Conservation (phyloP, 2,113 vertebrate genomes). For the Xenotilapia longispinis region DNA sequence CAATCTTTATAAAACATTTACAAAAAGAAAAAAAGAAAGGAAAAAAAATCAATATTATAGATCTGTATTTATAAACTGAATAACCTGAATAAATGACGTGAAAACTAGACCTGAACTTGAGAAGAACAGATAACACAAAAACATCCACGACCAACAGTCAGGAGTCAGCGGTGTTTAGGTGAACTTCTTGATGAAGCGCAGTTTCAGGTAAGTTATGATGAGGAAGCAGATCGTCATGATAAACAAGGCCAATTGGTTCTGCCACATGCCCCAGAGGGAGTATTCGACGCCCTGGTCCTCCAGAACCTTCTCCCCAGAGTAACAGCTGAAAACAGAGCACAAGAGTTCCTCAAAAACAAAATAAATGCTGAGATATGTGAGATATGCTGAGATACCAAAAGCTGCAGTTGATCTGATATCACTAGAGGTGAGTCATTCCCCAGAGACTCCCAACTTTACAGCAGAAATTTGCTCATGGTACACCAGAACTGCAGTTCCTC, state of each 20-base stretch:
- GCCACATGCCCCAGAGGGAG: constrained; percentile 83
- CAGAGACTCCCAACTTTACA: neutral
- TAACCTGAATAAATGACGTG: neutral
- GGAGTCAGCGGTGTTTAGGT: constrained; percentile 55
- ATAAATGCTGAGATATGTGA: neutral
- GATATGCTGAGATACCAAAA: neutral
- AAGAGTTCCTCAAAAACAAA: neutral
- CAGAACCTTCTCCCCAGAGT: constrained; percentile 74
- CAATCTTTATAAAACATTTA: neutral
- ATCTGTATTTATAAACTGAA: neutral
- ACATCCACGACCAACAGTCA: neutral
- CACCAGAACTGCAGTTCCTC: neutral
- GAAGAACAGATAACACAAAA: neutral
- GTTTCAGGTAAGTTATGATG: constrained; percentile 79
- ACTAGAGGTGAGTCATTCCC: neutral
- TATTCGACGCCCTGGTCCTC: constrained; percentile 72
- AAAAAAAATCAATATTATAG: neutral
- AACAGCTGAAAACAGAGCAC: constrained; percentile 54
- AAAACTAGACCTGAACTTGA: neutral
- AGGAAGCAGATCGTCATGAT: constrained; percentile 81
- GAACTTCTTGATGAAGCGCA: constrained; percentile 85
- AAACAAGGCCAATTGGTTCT: constrained; percentile 79
- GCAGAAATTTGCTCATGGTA: neutral
- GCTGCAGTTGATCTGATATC: neutral
- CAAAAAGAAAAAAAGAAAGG: neutral